Conservation (phyloP, 2,113 vertebrate species). For the Sylvia atricapilla region DNA sequence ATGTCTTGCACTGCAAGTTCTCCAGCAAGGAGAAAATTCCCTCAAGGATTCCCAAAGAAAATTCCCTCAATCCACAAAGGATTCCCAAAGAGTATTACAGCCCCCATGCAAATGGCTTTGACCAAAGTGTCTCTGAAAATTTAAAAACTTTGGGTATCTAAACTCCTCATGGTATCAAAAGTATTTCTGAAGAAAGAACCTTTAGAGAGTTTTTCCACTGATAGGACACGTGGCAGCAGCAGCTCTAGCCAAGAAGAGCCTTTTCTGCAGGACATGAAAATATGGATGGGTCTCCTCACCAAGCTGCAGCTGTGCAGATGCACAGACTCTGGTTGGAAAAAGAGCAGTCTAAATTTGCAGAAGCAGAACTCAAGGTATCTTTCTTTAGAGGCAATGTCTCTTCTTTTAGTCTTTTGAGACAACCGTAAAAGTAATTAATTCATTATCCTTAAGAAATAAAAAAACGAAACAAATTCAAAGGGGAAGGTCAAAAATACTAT, state of each 20-base stretch:
- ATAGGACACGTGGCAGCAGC: neutral
- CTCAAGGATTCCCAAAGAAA: neutral
- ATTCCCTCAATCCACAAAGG: neutral
- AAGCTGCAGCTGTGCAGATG: neutral
- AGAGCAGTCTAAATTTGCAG: neutral
- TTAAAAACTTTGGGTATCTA: neutral
- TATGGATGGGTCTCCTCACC: neutral
- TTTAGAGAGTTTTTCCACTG: neutral
- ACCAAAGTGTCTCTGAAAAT: neutral
- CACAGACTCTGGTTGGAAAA: neutral
- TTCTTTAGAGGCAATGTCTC: neutral
- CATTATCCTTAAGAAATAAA: neutral
- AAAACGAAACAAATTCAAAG: neutral
- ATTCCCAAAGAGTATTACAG: neutral
- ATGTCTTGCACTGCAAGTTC: neutral
- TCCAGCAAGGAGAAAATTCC: neutral
- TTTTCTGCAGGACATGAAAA: neutral
- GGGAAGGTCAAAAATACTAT: neutral
- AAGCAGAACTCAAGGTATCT: neutral
- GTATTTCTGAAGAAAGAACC: neutral
- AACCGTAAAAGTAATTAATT: neutral
- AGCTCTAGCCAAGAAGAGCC: neutral
- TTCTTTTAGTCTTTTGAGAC: neutral
- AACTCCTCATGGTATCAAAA: neutral
- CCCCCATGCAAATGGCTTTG: neutral